These are phyloP conservation scores for Xerus rutilus DNA, from an alignment of 2,797 vertebrate species.

Conservation along the genomic window DNA sequence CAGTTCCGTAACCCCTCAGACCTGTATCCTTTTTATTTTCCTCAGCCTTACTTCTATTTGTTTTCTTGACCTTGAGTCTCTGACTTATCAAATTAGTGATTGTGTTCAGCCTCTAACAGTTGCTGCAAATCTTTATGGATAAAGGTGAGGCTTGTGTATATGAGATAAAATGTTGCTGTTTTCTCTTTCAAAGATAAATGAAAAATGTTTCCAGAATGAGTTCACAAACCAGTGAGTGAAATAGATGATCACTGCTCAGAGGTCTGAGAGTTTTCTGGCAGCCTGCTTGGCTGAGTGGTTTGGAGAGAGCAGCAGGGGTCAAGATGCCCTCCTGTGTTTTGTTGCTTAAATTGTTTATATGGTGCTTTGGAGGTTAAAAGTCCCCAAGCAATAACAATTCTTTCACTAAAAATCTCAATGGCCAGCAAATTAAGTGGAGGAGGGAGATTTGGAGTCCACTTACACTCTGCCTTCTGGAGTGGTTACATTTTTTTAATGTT, in stretches of 20 bases:
- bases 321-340: background rate
- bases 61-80: slow-evolving; percentile 19
- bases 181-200: slow-evolving; percentile 34
- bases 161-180: slow-evolving; percentile 23
- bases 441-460: background rate
- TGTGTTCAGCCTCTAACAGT: slow-evolving; percentile 23
- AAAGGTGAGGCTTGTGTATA: slow-evolving; percentile 4
- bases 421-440: background rate
- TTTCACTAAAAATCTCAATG: background rate
- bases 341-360: slow-evolving; percentile 36
- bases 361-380: slow-evolving; percentile 14
- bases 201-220: slow-evolving; percentile 15
- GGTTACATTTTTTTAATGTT: background rate
- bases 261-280: background rate
- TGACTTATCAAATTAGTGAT: slow-evolving; percentile 34
- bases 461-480: background rate
- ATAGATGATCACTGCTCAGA: background rate
- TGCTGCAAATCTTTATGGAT: slow-evolving; percentile 38
- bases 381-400: background rate
- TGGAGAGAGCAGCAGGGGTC: background rate
- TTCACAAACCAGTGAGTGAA: background rate
- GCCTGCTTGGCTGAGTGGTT: background rate
- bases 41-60: background rate
- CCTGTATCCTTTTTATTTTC: background rate
- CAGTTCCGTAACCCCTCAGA: background rate